Evolutionary conservation across 1,140 invertebrate genomes (phyloP).

Genomic region (Choristoneura fumiferana): DNA sequence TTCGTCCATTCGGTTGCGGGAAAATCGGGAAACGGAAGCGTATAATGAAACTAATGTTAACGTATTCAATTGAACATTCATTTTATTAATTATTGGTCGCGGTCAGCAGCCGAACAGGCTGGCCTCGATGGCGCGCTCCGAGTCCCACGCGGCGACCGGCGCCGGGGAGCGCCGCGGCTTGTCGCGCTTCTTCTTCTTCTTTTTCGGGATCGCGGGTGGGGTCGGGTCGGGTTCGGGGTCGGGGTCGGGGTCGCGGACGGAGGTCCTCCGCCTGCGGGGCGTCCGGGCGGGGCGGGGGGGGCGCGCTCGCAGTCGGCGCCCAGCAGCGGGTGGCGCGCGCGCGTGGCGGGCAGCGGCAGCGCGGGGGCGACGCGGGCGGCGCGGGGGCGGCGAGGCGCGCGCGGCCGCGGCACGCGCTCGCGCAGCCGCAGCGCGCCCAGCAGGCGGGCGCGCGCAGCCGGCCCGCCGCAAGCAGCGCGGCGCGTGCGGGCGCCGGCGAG

Average conservation of each 20-base stretch:
- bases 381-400: background rate
- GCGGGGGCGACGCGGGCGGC: background rate
- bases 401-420: background rate
- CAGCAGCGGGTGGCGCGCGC: constrained; percentile 55
- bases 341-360: constrained; percentile 3
- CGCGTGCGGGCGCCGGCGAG: background rate
- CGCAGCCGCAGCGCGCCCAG: background rate
- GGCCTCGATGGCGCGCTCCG: constrained; percentile 5
- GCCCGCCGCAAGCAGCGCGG: constrained; percentile 3
- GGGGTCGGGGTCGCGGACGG: constrained; percentile 19
- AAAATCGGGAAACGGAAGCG: too few species aligned
- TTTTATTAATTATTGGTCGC: too few species aligned
- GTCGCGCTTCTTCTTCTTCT: background rate
- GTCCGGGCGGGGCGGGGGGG: constrained; percentile 31
- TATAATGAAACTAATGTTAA: too few species aligned
- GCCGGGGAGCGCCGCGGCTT: constrained; percentile 1
- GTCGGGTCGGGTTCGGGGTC: constrained; percentile 17
- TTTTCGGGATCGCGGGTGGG: background rate
- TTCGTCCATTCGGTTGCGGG: too few species aligned
- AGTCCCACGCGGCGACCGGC: background rate
- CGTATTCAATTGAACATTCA: too few species aligned
- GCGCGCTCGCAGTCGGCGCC: constrained; percentile 56
- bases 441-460: background rate
- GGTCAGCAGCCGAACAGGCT: constrained; percentile 2
- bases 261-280: background rate